Base-by-base conservation (phyloP, 2,797 vertebrate species). In the Melanotaenia maccullochi region DNA sequence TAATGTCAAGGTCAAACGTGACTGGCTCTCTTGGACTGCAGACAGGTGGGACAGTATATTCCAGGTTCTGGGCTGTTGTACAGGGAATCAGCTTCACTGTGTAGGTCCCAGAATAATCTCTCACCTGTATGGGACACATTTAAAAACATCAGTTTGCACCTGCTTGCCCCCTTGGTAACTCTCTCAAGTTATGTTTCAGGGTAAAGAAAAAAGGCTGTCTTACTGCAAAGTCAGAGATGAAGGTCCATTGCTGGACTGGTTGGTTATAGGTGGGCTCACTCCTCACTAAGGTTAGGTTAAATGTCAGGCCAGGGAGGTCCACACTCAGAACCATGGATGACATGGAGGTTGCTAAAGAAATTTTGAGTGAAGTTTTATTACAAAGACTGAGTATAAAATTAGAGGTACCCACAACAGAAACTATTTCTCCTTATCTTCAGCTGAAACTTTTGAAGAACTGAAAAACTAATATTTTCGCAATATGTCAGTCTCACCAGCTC, bases 61-160 rank as follows among this genome's bases (percentile, higher is more conserved):
- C 95, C 68, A 96, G 92, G 33, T 92, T 95, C 1, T 95, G 88
- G 5, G 93, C 82, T 1, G 95, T 89, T 5, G 94, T 95, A 56
- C 97, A 99, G 2, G 97, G 95, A 66, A 97, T 90, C 85, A 99
- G 89, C 83, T 96, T 97, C 64, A 98, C 93, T 0, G 92, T 96
- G 82, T 97, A 99, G 0, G 90, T 94, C n/a, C 97, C 97, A 0
- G 97, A 98, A 81, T 98, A 99, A 90, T 99, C 97, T 42, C 97
- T 95, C n/a, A 98, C 95, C 97, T 99, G 78, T 0, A 52, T 1
- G 18, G 12, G 36, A 64, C 12, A 55, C 3, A 73, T 20, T 30
- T 6, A 28, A 33, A 70, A 32, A 11, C 0, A 1, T 65, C 33
- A 63, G 47, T 42, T 16, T 68, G 7, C 12, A 51, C 66, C 9